phyloP scores from a whole-genome alignment of 2,888 invertebrate genomes.

The Poecilus cupreus region DNA sequence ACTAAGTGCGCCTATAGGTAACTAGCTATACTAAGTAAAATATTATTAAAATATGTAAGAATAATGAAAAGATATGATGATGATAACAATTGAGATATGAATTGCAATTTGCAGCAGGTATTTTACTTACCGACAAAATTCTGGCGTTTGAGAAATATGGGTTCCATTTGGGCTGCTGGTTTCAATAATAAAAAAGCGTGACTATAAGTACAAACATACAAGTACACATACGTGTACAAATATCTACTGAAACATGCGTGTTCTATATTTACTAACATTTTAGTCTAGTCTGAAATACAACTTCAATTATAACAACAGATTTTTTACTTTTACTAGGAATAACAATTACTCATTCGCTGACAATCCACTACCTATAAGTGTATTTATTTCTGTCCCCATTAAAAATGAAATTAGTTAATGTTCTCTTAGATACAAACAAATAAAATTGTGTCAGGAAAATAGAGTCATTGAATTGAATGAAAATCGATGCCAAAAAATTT shows the following conservation, averaged over 20 bases:
- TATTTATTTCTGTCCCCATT: neutral
- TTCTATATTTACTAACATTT: conserved; percentile 24
- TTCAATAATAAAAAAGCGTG: conserved; percentile 60
- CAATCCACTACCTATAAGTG: neutral
- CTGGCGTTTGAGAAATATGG: conserved; percentile 76
- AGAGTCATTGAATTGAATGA: neutral
- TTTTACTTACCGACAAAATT: conserved; percentile 71
- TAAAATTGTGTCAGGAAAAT: neutral
- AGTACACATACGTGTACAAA: conserved; percentile 9
- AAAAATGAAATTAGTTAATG: neutral
- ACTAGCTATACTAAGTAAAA: too few species aligned
- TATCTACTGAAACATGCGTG: conserved; percentile 19
- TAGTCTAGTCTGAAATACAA: conserved; percentile 9
- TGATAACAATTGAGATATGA: neutral
- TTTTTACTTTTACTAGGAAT: neutral
- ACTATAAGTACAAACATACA: conserved; percentile 40
- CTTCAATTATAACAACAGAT: neutral
- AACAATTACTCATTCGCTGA: neutral
- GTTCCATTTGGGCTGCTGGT: conserved; percentile 74
- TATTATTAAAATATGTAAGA: too few species aligned
- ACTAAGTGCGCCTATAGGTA: neutral
- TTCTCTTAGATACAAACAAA: neutral
- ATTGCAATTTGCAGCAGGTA: conserved; percentile 1
- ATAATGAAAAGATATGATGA: neutral
- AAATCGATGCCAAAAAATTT: neutral